These are phyloP conservation scores for Drosophila rubida DNA, from an alignment of 2,888 invertebrate genomes.

Conservation along the genomic window DNA sequence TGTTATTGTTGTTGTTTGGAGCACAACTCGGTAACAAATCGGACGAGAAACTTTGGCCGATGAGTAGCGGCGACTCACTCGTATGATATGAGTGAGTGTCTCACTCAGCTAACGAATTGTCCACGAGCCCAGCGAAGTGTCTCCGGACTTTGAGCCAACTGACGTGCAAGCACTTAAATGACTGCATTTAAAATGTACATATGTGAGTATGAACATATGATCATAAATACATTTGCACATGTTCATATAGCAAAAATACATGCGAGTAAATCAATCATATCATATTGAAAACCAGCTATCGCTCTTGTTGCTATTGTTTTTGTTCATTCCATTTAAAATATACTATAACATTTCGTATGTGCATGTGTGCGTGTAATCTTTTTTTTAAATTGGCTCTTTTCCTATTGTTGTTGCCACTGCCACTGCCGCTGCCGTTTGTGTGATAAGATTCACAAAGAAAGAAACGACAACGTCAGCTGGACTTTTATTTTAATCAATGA, in stretches of 20 bases:
- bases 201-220: constrained; percentile 13
- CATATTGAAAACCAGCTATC: constrained; percentile 12
- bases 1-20: constrained; percentile 20
- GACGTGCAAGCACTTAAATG: constrained; percentile 8
- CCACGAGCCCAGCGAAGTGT: constrained; percentile 35
- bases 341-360: not conserved
- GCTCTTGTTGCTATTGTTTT: constrained; percentile 29
- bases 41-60: constrained; percentile 40
- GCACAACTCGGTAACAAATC: constrained; percentile 19
- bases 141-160: constrained; percentile 54
- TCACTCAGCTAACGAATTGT: constrained; percentile 39
- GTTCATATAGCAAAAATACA: not conserved
- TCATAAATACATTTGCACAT: constrained; percentile 2
- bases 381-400: constrained; percentile 37
- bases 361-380: constrained; percentile 14
- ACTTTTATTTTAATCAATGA: constrained; percentile 69
- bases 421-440: constrained; percentile 28
- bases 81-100: constrained; percentile 21
- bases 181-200: constrained; percentile 20
- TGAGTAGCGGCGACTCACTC: constrained; percentile 28
- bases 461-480: constrained; percentile 65
- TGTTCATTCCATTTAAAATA: constrained; percentile 24
- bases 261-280: constrained; percentile 24
- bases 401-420: constrained; percentile 39
- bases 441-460: constrained; percentile 54